A percentile compares a stretch with the other conserved stretches of the same genome.
phyloP scores from a whole-genome alignment of 2,113 vertebrate species.

The Dasyornis broadbenti region DNA sequence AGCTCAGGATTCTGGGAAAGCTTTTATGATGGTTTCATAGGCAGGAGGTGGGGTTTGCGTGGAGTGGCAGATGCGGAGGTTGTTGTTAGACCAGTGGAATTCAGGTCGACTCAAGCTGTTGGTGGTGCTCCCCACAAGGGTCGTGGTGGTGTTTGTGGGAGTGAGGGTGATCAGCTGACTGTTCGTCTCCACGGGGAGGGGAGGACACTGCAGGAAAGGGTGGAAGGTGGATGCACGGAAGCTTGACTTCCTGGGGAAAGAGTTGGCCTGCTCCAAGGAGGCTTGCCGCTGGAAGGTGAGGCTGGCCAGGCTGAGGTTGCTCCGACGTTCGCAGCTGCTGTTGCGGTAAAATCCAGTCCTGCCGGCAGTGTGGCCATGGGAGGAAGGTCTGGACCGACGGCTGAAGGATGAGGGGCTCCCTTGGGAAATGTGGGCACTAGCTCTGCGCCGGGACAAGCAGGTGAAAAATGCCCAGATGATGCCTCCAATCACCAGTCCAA shows the following conservation, averaged over 20 bases:
- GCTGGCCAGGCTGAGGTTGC: constrained; percentile 92
- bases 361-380: constrained; percentile 51
- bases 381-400: constrained; percentile 66
- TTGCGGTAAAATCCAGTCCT: constrained; percentile 87
- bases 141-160: constrained; percentile 69
- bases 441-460: constrained; percentile 85
- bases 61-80: constrained; percentile 73
- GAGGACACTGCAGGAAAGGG: constrained; percentile 88
- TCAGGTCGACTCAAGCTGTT: constrained; percentile 74
- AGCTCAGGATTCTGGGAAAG: constrained; percentile 87
- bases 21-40: constrained; percentile 92
- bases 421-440: constrained; percentile 88
- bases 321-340: constrained; percentile 87
- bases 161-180: constrained; percentile 84
- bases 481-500: constrained; percentile 88
- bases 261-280: constrained; percentile 83
- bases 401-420: constrained; percentile 64
- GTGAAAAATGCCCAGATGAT: constrained; percentile 83
- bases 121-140: constrained; percentile 50
- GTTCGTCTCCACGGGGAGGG: constrained; percentile 85
- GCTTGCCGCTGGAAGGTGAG: constrained; percentile 91
- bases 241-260: constrained; percentile 86
- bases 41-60: constrained; percentile 87
- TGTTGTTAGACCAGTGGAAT: constrained; percentile 87
- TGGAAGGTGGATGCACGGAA: constrained; percentile 95